Base-by-base conservation (phyloP, 2,797 vertebrate genomes). In the Schizopygopsis malacanthus region DNA sequence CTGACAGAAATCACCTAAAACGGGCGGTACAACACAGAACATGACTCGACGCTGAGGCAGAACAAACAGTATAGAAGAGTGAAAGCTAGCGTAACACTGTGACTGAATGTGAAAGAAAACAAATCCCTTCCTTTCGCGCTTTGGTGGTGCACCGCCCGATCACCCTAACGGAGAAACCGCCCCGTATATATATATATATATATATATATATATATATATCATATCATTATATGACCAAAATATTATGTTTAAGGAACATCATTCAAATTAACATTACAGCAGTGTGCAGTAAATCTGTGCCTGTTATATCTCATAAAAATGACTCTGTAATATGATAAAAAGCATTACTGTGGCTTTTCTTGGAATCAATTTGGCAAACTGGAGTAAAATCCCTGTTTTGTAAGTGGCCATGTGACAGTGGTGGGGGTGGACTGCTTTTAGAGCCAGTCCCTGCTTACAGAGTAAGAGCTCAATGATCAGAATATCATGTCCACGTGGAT, bases 361-460 rank as follows among this genome's bases (percentile, higher is more conserved):
- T 61, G 47, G 72, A 81, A 76, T 73, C 45, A 65, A 3, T 41
- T 16, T 45, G 77, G 25, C 37, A 65, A 25, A 43, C 76, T 73
- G 39, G n/a, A 61, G n/a, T 41, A 77, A 84, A 83, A 67, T 8
- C 63, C 59, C 41, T 3, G n/a, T 81, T 72, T 71, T 89, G 79
- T 80, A 79, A 85, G 47, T n/a, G 25, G 63, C 73, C 83, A 69
- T 33, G 41, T 83, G 63, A 77, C 45, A 52, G 70, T 61, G 50
- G 9, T 0, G 52, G 13, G 25, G 81, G 56, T 43, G 70, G 72
- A 67, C 54, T 37, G 56, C n/a, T 83, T n/a, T 50, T 39, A 63
- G 37, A 83, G 43, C n/a, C n/a, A 43, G 52, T 82, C 39, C 11
- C 39, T 39, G 43, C 50, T 71, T 22, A 82, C 28, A 25, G 20